These are phyloP conservation scores for Pelvicachromis taeniatus DNA, from an alignment of 2,113 vertebrate species.

Conservation along the genomic window DNA sequence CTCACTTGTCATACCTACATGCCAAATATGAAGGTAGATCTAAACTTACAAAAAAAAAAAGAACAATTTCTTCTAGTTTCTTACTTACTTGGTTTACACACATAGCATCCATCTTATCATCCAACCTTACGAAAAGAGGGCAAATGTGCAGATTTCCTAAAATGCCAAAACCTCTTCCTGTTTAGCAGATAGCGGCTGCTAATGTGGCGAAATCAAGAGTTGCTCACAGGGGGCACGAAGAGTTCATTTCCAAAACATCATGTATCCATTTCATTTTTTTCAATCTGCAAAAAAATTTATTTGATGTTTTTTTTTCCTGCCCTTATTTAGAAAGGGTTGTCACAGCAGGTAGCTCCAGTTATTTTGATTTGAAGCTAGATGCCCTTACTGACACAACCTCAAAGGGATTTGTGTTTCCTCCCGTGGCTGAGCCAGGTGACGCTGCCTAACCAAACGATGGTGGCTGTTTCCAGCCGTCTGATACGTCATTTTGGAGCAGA, in stretches of 20 bases:
- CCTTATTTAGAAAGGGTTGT: background rate
- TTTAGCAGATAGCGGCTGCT: background rate
- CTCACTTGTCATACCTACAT: background rate
- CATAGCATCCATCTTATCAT: background rate
- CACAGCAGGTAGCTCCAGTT: background rate
- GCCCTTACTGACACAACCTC: background rate
- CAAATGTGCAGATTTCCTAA: background rate
- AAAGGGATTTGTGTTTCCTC: background rate
- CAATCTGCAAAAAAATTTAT: background rate
- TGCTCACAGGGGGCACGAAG: slow-evolving; percentile 21
- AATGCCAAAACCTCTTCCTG: background rate
- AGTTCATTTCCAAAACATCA: slow-evolving; percentile 47
- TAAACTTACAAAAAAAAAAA: background rate
- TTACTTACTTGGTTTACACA: background rate
- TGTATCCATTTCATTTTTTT: slow-evolving; percentile 20
- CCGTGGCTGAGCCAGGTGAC: background rate
- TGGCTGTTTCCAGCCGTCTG: background rate
- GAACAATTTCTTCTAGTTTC: background rate
- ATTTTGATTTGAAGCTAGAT: background rate
- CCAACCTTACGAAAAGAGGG: background rate
- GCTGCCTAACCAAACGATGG: background rate
- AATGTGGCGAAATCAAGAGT: background rate
- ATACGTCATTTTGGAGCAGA: slow-evolving; percentile 54
- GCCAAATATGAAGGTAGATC: background rate
- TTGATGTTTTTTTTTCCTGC: background rate